Percentiles rank a stretch among this genome's conserved stretches.
These are phyloP conservation scores for Crotalus viridis DNA, from an alignment of 2,113 vertebrate genomes.

Conservation along the genomic window DNA sequence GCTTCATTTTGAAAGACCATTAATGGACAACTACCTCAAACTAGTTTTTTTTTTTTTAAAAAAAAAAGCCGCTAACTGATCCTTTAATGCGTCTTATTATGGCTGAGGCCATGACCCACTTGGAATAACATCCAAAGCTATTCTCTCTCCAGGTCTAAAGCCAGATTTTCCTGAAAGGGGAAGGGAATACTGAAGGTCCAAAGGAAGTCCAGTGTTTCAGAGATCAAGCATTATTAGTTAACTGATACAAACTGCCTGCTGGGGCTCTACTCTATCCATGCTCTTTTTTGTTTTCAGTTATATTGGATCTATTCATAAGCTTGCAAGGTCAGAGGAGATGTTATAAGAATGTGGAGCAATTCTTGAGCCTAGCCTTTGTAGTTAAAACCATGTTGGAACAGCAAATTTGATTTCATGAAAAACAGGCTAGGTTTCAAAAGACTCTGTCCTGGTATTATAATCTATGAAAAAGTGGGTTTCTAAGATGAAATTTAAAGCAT, in stretches of 20 bases:
- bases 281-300: neutral
- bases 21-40: neutral
- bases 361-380: neutral
- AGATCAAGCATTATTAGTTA: neutral
- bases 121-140: slow-evolving; percentile 8
- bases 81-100: slow-evolving; percentile 8
- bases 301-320: neutral
- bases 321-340: neutral
- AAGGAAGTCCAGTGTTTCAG: slow-evolving; percentile 13
- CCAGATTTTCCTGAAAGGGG: neutral
- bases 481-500: neutral
- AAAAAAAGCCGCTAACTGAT: neutral
- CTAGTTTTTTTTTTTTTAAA: neutral
- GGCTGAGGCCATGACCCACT: slow-evolving; percentile 12
- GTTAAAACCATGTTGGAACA: neutral
- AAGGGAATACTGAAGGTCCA: neutral
- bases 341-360: neutral
- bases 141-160: slow-evolving; percentile 3
- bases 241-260: neutral
- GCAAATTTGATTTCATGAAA: neutral
- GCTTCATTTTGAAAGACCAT: neutral
- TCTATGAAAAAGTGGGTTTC: neutral
- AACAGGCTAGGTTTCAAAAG: neutral
- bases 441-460: neutral
- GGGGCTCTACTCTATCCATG: neutral